Evolutionary conservation across 2,888 invertebrate genomes (phyloP), one percentile per base, ranked within the genome.

Genomic region (Yponomeuta evonymella): DNA sequence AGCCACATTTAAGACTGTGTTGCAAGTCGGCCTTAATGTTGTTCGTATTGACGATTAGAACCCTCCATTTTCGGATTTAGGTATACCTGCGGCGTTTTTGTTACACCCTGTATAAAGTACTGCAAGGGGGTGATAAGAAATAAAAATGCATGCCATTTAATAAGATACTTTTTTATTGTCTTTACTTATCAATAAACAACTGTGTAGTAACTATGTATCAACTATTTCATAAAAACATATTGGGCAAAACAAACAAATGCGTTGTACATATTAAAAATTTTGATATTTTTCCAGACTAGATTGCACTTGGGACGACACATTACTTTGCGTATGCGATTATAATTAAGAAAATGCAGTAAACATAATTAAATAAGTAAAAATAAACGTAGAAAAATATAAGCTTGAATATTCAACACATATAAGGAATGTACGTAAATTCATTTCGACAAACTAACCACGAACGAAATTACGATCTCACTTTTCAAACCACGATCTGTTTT

Each of bases 91-190:
- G 33, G 33, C 3, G 33, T 2, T 33, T 33, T 33, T 33, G 33
- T 43, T 8, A 8, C 43, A 43, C 43, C 6, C 9, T 5, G 9
- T 43, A 8, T 1, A 5, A 9, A 0, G 43, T 43, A 43, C 8
- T 8, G 6, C 43, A 43, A 23, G 23, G 23, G 23, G 1, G 23
- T 6, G 62, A 15, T 23, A 29, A 2, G 9, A 63, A 43, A n/a
- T 69, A 69, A 29, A 69, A 69, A 51, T 30, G 29, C 12, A 29
- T 10, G n/a, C 23, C 3, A 5, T 48, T 51, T 51, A 29, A 69
- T 48, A 29, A 11, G 43, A 69, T 29, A 51, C 23, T 23, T 11
- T 51, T 69, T 67, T 67, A 67, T 48, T 67, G 43, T 67, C 67
- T 12, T 67, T 43, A n/a, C 43, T 67, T 48, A 23, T 48, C 48